Conservation (phyloP, 2,888 invertebrate genomes). For the Hermodice carunculata region DNA sequence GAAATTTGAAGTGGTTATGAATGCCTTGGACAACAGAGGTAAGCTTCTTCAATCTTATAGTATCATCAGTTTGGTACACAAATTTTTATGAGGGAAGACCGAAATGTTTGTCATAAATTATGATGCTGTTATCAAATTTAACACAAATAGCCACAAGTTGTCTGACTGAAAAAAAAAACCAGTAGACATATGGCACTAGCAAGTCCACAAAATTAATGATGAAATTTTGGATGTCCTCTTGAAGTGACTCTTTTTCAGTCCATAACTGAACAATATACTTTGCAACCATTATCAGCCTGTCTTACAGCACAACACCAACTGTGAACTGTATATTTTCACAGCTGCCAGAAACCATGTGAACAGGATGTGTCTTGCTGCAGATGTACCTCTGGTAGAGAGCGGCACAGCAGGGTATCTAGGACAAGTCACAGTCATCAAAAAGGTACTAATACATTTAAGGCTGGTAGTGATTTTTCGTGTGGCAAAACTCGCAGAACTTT, state of each 20-base stretch:
- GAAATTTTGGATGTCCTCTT: conserved; percentile 4
- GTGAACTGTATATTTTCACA: conserved; percentile 50
- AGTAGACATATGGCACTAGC: no score
- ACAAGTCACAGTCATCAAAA: conserved; percentile 76
- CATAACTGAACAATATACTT: background rate
- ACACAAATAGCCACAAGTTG: no score
- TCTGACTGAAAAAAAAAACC: no score
- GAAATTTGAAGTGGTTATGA: conserved; percentile 91
- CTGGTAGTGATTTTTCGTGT: no score
- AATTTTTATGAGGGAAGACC: no score
- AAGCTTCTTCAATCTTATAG: no score
- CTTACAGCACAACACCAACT: background rate
- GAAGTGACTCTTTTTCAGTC: no score
- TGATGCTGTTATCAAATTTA: no score
- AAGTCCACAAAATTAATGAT: no score
- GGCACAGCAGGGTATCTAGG: conserved; percentile 98
- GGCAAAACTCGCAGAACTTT: no score
- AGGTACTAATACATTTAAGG: conserved; percentile 53
- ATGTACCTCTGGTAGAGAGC: conserved; percentile 94
- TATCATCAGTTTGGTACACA: no score
- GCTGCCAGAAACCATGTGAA: conserved; percentile 98
- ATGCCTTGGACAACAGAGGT: conserved; percentile 93
- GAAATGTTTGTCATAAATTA: no score
- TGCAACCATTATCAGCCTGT: background rate
- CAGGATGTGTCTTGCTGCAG: conserved; percentile 96